Conservation (phyloP, 2,888 invertebrate species). For the Cyclophora punctaria region DNA sequence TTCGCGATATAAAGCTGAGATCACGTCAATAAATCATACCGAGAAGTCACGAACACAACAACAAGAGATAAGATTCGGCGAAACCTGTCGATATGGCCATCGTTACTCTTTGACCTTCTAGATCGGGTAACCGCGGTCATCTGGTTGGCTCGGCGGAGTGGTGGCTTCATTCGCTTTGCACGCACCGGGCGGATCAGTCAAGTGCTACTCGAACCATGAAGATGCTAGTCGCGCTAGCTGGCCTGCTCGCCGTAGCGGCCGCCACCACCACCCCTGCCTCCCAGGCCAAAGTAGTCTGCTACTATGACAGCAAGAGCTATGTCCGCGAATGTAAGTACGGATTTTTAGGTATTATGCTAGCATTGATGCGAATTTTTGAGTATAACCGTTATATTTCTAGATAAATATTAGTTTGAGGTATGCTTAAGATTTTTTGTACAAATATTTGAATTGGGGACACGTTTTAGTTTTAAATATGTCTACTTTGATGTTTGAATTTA, state of each 20-base stretch:
- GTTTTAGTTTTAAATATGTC: too few species aligned
- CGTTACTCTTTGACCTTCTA: conserved; percentile 48
- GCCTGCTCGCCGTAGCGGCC: conserved; percentile 45
- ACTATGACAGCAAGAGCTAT: conserved; percentile 81
- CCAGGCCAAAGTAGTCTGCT: conserved; percentile 80
- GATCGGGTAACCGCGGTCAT: conserved; percentile 19
- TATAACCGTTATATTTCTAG: too few species aligned
- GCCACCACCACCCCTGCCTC: conserved; percentile 48
- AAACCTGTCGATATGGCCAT: conserved; percentile 35
- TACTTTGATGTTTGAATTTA: too few species aligned
- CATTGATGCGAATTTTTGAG: not conserved
- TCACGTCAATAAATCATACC: not conserved
- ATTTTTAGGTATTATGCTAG: not conserved
- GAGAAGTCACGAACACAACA: conserved; percentile 11
- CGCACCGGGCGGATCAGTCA: conserved; percentile 49
- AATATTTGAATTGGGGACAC: too few species aligned
- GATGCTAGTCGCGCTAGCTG: conserved; percentile 40
- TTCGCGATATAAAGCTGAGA: too few species aligned
- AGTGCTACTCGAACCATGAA: conserved; percentile 37
- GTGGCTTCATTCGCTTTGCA: conserved; percentile 52
- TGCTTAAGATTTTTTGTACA: too few species aligned
- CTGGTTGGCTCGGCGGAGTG: conserved; percentile 21
- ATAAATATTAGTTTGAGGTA: too few species aligned
- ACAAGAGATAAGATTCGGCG: conserved; percentile 37
- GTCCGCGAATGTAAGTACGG: conserved; percentile 78